These are phyloP conservation scores for Nothobranchius furzeri DNA, from an alignment of 2,113 vertebrate species.

Conservation along the genomic window DNA sequence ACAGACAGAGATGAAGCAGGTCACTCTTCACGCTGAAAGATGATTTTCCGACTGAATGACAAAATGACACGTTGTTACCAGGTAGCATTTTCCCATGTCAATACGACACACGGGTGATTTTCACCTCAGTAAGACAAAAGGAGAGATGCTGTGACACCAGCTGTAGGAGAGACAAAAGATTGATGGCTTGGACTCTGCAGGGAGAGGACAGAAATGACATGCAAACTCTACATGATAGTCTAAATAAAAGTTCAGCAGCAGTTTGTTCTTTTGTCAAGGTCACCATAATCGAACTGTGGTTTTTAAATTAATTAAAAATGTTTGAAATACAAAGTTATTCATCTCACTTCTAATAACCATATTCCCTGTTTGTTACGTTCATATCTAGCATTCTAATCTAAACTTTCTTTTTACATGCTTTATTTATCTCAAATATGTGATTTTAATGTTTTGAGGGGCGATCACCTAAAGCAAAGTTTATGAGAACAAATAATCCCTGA, in stretches of 20 bases:
- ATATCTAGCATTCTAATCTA: too few relatives aligned
- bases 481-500: too few relatives aligned
- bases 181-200: conserved; percentile 27
- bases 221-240: not conserved
- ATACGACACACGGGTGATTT: conserved; percentile 24
- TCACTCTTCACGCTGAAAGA: conserved; percentile 33
- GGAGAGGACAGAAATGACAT: conserved; percentile 7
- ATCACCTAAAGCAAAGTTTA: too few relatives aligned
- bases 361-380: too few relatives aligned
- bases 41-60: conserved; percentile 29
- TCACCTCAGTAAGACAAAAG: conserved; percentile 16
- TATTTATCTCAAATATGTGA: too few relatives aligned
- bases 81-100: conserved; percentile 29
- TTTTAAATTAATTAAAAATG: not conserved
- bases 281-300: not conserved
- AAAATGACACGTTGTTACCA: conserved; percentile 34
- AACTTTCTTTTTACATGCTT: too few relatives aligned
- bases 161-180: not conserved
- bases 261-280: not conserved
- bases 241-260: not conserved
- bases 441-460: too few relatives aligned
- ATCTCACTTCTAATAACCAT: too few relatives aligned
- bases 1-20: conserved; percentile 44
- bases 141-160: conserved; percentile 22
- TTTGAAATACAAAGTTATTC: not conserved